A percentile compares a stretch with the other conserved stretches of the same genome.
Conservation (phyloP, 2,888 invertebrate genomes). For the Miltochrista miniata region DNA sequence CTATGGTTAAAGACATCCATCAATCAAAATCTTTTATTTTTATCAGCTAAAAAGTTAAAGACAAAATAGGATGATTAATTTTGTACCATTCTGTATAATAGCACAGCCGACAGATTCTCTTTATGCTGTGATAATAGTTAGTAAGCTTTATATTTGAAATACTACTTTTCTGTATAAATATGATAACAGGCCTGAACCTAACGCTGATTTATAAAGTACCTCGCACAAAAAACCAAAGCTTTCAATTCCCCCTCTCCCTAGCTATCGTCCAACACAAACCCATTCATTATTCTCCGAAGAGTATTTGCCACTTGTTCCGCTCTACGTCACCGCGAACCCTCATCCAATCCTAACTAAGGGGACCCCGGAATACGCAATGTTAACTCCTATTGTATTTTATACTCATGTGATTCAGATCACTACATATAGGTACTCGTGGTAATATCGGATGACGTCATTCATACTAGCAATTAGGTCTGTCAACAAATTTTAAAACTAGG, state of each 20-base stretch:
- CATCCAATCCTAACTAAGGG: slow-evolving; percentile 32
- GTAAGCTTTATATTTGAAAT: slow-evolving; percentile 4
- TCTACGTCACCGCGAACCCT: slow-evolving; percentile 46
- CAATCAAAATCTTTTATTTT: too few relatives aligned
- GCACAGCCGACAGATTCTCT: too few relatives aligned
- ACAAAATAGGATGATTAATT: too few relatives aligned
- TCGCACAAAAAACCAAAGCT: too few relatives aligned
- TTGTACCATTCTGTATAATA: too few relatives aligned
- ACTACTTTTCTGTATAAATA: background rate
- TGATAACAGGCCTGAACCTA: too few relatives aligned
- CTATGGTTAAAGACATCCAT: too few relatives aligned
- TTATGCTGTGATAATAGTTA: too few relatives aligned
- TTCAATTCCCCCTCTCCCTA: slow-evolving; percentile 16
- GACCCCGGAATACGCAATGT: slow-evolving; percentile 19
- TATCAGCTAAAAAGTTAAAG: too few relatives aligned
- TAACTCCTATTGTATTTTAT: slow-evolving; percentile 11
- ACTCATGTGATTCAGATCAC: background rate
- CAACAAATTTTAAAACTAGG: background rate
- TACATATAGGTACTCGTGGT: background rate
- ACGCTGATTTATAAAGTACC: too few relatives aligned
- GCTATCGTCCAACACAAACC: slow-evolving; percentile 36
- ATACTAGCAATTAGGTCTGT: background rate
- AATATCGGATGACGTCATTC: background rate
- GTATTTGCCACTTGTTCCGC: slow-evolving; percentile 67
- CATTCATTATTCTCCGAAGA: slow-evolving; percentile 48